These are phyloP conservation scores for Diarsia brunnea DNA, from an alignment of 2,888 invertebrate genomes.

Conservation along the genomic window DNA sequence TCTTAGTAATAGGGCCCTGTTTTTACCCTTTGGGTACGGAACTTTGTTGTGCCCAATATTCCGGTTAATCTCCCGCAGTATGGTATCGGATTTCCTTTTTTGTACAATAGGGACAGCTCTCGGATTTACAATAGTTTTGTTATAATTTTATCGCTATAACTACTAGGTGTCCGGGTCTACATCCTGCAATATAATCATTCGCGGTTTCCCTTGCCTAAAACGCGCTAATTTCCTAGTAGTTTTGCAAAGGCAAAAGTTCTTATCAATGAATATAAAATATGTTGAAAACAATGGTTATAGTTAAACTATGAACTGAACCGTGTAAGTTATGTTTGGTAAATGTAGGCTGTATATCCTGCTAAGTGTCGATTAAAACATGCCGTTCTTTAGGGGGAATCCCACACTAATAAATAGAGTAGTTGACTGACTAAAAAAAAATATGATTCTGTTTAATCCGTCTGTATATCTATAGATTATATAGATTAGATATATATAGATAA, in stretches of 20 bases:
- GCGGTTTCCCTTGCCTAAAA: conserved; percentile 4
- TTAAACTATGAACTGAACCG: too few species aligned
- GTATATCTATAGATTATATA: too few species aligned
- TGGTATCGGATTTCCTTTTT: not conserved
- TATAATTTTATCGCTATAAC: not conserved
- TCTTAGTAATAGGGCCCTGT: too few species aligned
- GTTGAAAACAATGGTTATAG: not conserved
- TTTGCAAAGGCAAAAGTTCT: not conserved
- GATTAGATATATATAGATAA: too few species aligned
- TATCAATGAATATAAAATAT: not conserved
- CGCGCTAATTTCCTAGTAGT: not conserved
- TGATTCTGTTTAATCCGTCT: too few species aligned
- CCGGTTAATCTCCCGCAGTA: not conserved
- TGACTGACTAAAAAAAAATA: too few species aligned
- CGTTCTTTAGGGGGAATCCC: not conserved
- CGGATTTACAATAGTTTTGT: not conserved
- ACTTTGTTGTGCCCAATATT: not conserved
- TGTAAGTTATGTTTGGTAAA: not conserved
- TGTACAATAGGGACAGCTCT: not conserved
- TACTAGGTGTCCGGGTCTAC: not conserved
- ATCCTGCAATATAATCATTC: conserved; percentile 27
- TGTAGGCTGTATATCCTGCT: not conserved
- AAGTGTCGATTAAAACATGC: not conserved
- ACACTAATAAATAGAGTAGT: not conserved
- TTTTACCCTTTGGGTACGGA: too few species aligned